phyloP scores from a whole-genome alignment of 2,888 invertebrate species.

The Hofmannophila pseudospretella region DNA sequence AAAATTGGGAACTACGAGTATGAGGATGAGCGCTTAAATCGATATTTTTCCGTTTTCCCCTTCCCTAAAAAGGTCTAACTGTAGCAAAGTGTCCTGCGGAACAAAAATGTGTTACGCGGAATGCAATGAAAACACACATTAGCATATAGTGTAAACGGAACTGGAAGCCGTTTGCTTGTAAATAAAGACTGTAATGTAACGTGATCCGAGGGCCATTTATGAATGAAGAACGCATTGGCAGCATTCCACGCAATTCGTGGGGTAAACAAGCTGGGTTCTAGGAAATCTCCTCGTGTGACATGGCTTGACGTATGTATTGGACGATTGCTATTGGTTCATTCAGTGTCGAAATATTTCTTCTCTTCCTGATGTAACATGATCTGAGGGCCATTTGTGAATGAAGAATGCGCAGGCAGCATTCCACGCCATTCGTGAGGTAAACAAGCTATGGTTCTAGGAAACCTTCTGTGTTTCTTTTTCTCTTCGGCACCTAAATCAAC shows the following conservation, averaged over 20 bases:
- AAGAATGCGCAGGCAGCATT: conserved; percentile 46
- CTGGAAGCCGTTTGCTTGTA: conserved; percentile 22
- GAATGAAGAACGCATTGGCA: conserved; percentile 51
- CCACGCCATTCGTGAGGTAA: conserved; percentile 24
- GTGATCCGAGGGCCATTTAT: conserved; percentile 38
- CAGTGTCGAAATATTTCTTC: no score
- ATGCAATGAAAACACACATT: neutral
- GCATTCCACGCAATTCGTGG: conserved; percentile 35
- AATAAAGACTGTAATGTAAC: conserved; percentile 37
- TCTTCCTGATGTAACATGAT: no score
- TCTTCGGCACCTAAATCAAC: no score
- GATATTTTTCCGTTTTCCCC: no score
- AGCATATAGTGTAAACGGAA: conserved; percentile 14
- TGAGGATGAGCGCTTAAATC: no score
- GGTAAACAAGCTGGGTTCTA: conserved; percentile 31
- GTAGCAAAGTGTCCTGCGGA: no score
- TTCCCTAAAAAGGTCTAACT: no score
- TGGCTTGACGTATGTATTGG: conserved; percentile 1
- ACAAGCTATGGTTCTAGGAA: conserved; percentile 34
- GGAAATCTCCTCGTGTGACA: conserved; percentile 26
- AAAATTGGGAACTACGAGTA: no score
- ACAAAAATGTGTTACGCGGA: conserved; percentile 12
- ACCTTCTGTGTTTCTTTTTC: no score
- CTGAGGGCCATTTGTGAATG: conserved; percentile 52
- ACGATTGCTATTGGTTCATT: no score